Evolutionary conservation across 2,888 invertebrate genomes (phyloP).

Genomic region (Lochmaea crataegi): DNA sequence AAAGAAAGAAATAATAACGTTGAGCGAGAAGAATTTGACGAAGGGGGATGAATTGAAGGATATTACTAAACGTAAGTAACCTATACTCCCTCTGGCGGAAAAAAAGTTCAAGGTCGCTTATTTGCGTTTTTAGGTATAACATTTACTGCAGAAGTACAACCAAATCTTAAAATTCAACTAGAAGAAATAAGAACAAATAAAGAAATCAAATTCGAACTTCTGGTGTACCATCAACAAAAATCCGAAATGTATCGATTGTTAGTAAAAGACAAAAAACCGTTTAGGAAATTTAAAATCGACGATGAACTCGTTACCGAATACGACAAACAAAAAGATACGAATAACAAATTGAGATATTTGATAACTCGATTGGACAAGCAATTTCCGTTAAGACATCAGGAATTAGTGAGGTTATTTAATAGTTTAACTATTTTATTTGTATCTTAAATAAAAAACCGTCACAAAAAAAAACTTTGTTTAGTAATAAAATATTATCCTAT

Average conservation of each 20-base stretch:
- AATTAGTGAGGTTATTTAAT: conserved; percentile 53
- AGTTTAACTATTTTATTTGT: neutral
- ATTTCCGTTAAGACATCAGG: conserved; percentile 70
- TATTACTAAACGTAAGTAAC: neutral
- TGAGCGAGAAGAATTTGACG: neutral
- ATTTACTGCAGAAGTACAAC: neutral
- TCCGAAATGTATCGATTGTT: conserved; percentile 71
- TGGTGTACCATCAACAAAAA: conserved; percentile 78
- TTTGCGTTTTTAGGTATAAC: neutral
- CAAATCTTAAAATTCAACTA: conserved; percentile 49
- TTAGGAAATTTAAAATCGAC: conserved; percentile 60
- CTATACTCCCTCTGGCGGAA: too few relatives aligned
- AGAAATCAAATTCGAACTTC: conserved; percentile 67
- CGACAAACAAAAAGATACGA: conserved; percentile 70
- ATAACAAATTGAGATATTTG: conserved; percentile 70
- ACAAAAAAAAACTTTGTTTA: neutral
- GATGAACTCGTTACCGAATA: conserved; percentile 69
- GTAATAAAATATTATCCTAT: too few relatives aligned
- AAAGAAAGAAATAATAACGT: conserved; percentile 30
- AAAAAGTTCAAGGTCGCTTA: too few relatives aligned
- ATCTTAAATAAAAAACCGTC: neutral
- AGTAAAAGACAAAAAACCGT: conserved; percentile 61
- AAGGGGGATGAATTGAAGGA: conserved; percentile 10
- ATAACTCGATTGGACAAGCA: conserved; percentile 71
- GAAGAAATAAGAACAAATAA: conserved; percentile 63